A percentile compares a stretch with the other conserved stretches of the same genome.
Evolutionary conservation across 2,888 invertebrate species (phyloP).

Genomic region (Eubasilissa splendida): DNA sequence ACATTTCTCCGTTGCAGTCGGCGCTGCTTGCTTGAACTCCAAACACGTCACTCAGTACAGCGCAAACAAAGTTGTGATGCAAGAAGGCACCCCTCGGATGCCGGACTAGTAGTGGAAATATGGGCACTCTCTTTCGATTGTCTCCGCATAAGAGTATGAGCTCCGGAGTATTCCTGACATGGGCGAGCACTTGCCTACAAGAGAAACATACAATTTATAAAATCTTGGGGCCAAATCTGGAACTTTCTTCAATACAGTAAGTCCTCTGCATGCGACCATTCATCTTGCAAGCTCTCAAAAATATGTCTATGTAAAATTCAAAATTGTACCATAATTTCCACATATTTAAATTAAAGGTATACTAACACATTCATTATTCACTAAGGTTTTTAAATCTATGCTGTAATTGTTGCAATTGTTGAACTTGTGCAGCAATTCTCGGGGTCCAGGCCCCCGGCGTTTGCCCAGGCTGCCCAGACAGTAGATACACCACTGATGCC

Average conservation of each 20-base stretch:
- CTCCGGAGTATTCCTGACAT: conserved; percentile 84
- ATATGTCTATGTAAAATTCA: no score
- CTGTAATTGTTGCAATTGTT: no score
- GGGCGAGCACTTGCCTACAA: conserved; percentile 84
- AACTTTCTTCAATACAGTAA: background rate
- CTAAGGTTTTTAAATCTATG: no score
- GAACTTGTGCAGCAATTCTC: no score
- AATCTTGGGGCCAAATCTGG: background rate
- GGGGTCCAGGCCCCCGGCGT: no score
- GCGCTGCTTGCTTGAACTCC: conserved; percentile 92
- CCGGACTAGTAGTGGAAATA: conserved; percentile 89
- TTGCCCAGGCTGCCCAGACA: no score
- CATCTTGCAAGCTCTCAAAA: no score
- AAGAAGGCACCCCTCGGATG: conserved; percentile 87
- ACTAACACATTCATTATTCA: no score
- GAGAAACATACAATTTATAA: conserved; percentile 52
- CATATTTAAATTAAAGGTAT: no score
- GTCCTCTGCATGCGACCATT: no score
- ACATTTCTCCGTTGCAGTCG: conserved; percentile 87
- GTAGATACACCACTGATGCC: no score
- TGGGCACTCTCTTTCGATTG: conserved; percentile 80
- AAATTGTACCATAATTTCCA: no score
- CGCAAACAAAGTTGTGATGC: conserved; percentile 91
- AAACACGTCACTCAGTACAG: conserved; percentile 91
- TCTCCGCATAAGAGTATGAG: conserved; percentile 83